Conservation (phyloP, 2,888 invertebrate species). For the Cephus pygmeus region DNA sequence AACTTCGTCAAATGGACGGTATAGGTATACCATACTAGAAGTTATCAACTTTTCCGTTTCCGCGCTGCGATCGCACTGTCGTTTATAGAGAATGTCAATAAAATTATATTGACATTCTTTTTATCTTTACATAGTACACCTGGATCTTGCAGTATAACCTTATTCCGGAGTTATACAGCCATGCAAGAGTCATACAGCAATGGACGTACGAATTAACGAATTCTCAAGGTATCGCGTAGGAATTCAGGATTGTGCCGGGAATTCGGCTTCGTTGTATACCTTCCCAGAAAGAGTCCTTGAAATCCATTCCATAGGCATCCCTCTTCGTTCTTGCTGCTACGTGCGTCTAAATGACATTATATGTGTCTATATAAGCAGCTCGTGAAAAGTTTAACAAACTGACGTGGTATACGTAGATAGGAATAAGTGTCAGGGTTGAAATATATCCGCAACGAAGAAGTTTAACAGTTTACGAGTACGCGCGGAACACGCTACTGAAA, state of each 20-base stretch:
- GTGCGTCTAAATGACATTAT: not conserved
- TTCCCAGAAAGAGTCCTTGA: not conserved
- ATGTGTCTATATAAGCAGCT: not conserved
- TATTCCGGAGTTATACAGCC: not conserved
- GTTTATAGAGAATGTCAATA: no score
- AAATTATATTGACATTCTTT: no score
- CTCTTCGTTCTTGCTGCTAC: not conserved
- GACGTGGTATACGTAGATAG: not conserved
- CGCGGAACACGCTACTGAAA: not conserved
- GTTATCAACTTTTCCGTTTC: no score
- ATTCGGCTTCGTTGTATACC: not conserved
- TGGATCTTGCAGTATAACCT: not conserved
- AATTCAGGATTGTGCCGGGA: not conserved
- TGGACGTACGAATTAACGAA: not conserved
- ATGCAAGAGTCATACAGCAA: not conserved
- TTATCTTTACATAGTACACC: no score
- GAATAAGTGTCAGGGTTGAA: not conserved
- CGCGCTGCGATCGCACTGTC: no score
- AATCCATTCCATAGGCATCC: not conserved
- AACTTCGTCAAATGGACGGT: not conserved
- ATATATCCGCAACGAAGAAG: not conserved
- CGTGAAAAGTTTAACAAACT: not conserved
- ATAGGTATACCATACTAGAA: not conserved
- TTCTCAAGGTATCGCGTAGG: not conserved
- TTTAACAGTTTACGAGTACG: not conserved